A percentile compares a stretch with the other conserved stretches of the same genome.
Evolutionary conservation across 1,140 invertebrate species (phyloP).

Genomic region (Chrysoperla carnea): DNA sequence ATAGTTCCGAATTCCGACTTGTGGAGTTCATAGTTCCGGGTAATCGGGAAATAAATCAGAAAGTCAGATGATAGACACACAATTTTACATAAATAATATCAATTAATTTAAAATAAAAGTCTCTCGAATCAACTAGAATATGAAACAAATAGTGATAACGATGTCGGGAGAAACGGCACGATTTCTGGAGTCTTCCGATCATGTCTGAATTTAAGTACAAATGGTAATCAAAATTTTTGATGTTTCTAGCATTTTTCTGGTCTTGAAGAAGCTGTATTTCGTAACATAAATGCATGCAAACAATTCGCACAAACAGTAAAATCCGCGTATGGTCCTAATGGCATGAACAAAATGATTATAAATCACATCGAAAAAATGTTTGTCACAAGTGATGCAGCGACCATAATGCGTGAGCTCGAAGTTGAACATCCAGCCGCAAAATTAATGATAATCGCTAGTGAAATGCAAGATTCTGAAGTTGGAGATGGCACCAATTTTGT

Average conservation of each 20-base stretch:
- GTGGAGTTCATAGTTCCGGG: too few relatives aligned
- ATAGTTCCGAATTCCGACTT: too few relatives aligned
- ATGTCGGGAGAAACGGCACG: too few relatives aligned
- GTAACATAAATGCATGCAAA: constrained; percentile 93
- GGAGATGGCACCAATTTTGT: constrained; percentile 99
- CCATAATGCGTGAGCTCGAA: constrained; percentile 90
- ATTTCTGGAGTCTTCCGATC: too few relatives aligned
- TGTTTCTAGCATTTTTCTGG: constrained; percentile 77
- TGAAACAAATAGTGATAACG: too few relatives aligned
- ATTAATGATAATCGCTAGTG: constrained; percentile 83
- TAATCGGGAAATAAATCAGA: too few relatives aligned
- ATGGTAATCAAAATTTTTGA: constrained; percentile 3
- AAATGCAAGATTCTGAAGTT: constrained; percentile 98
- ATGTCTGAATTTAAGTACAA: neutral
- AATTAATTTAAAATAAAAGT: too few relatives aligned
- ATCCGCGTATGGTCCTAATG: constrained; percentile 94
- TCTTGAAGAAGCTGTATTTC: constrained; percentile 90
- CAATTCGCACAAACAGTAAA: constrained; percentile 83
- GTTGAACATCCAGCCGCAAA: constrained; percentile 99
- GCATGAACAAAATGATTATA: constrained; percentile 99
- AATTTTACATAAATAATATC: too few relatives aligned
- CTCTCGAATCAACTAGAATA: too few relatives aligned
- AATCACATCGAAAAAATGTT: constrained; percentile 98
- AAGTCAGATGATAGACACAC: too few relatives aligned
- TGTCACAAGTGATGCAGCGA: constrained; percentile 97